Percentiles rank a stretch among this genome's conserved stretches.
Evolutionary conservation across 2,113 vertebrate genomes (phyloP).

Genomic region (Enhydra lutris): DNA sequence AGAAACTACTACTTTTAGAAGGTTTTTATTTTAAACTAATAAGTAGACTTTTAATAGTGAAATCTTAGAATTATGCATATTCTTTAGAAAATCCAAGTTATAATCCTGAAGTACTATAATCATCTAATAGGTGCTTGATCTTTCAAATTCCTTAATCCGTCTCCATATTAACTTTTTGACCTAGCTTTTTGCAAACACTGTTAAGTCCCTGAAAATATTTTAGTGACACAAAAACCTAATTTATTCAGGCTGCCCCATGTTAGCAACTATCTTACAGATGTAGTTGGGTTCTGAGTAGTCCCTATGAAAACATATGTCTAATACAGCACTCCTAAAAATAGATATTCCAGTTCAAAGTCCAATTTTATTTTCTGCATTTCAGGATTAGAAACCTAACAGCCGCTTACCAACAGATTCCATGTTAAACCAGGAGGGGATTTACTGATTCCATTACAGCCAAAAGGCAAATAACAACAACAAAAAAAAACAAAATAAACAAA

Average conservation of each 20-base stretch:
- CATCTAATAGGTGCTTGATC: slow-evolving; percentile 48
- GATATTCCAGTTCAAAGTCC: slow-evolving; percentile 39
- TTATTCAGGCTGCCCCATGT: slow-evolving; percentile 21
- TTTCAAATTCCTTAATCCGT: slow-evolving; percentile 66
- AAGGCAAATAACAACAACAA: slow-evolving; percentile 34
- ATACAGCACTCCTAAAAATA: slow-evolving; percentile 29
- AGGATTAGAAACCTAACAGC: slow-evolving; percentile 46
- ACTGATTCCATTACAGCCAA: slow-evolving; percentile 61
- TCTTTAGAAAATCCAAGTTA: slow-evolving; percentile 63
- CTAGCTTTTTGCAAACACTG: slow-evolving; percentile 53
- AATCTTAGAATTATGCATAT: slow-evolving; percentile 58
- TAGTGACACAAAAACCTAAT: slow-evolving; percentile 45
- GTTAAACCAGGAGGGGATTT: slow-evolving; percentile 53
- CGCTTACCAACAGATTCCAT: background rate
- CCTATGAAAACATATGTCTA: slow-evolving; percentile 24
- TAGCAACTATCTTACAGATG: slow-evolving; percentile 39
- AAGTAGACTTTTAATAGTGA: slow-evolving; percentile 43
- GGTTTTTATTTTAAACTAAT: slow-evolving; percentile 49
- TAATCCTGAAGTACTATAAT: slow-evolving; percentile 64
- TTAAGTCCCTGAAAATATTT: slow-evolving; percentile 60
- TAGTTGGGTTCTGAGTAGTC: slow-evolving; percentile 2
- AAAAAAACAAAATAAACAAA: background rate
- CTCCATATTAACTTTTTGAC: slow-evolving; percentile 68
- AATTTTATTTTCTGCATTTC: slow-evolving; percentile 63
- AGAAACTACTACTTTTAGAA: slow-evolving; percentile 35